Percentiles rank a stretch among this genome's conserved stretches.
These are phyloP conservation scores for Charina bottae DNA, from an alignment of 2,113 vertebrate species.

Conservation along the genomic window DNA sequence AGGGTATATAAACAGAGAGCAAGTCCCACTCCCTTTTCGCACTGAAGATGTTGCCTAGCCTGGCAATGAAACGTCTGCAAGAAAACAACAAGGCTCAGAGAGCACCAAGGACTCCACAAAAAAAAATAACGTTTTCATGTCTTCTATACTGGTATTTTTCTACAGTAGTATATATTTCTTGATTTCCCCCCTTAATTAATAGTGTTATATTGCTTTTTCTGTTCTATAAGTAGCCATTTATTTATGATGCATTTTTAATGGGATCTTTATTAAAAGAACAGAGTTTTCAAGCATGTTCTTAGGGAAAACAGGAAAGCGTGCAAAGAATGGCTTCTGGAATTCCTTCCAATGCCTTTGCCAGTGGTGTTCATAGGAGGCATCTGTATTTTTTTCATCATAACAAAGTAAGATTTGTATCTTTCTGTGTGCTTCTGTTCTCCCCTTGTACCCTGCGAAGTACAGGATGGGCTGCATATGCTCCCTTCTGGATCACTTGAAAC, in stretches of 20 bases:
- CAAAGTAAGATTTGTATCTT: background rate
- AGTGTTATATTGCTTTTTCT: constrained; percentile 41
- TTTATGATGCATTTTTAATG: constrained; percentile 41
- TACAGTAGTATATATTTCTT: constrained; percentile 45
- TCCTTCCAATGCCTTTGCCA: background rate
- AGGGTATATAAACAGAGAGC: too few species aligned
- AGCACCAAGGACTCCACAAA: too few species aligned
- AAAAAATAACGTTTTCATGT: constrained; percentile 66
- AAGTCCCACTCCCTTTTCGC: too few species aligned
- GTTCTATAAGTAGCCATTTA: constrained; percentile 13
- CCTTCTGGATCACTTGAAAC: background rate
- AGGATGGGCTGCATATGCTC: background rate
- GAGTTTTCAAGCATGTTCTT: constrained; percentile 21
- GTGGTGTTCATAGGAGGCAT: background rate
- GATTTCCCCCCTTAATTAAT: constrained; percentile 55
- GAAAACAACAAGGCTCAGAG: too few species aligned
- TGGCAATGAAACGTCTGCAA: too few species aligned
- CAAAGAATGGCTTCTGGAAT: background rate
- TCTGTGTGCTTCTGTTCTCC: background rate
- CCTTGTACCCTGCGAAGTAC: background rate
- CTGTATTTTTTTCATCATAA: background rate
- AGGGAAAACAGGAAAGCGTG: constrained; percentile 22
- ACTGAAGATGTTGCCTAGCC: too few species aligned
- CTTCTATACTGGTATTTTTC: constrained; percentile 60
- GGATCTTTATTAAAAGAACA: constrained; percentile 44